Evolutionary conservation across 2,113 vertebrate species (phyloP), one percentile per base, ranked within the genome.

Genomic region (Castor canadensis): DNA sequence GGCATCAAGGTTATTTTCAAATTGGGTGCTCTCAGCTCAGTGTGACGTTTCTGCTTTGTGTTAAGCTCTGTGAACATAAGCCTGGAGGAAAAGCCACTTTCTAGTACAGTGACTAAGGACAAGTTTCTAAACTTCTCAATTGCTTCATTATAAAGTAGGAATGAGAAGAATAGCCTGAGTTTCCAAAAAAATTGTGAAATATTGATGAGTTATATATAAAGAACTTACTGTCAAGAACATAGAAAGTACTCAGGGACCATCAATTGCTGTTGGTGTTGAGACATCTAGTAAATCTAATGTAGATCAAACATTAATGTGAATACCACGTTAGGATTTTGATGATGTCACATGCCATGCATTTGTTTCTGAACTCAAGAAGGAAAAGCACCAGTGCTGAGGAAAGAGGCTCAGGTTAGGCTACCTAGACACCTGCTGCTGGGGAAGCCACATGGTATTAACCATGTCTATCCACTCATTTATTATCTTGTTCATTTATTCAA

Each of bases 311-410:
- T 71, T 52, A 96, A 66, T 52, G 11, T 72, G n/a, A 35, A 69
- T 6, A 82, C 28, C 69, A 62, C 77, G 45, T 77, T 85, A 69
- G 49, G 75, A 79, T 87, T 90, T 58, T 96, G 56, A 95, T 72
- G 56, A 9, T 54, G 45, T 30, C 45, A 28, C 30, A 66, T 62
- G 11, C 6, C 17, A 16, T 80, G 60, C 56, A 56, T 38, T 77
- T 10, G 64, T 47, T 90, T 89, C 47, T 83, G 19, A 92, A n/a
- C 73, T 71, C 71, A 72, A 49, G 45, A 92, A 88, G 58, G 77
- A 43, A 24, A 54, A 45, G 5, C 13, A 40, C 9, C 19, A 52
- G 13, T 56, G 6, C 35, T 28, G 40, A 77, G 54, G 35, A 79
- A 38, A 15, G 10, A 60, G 38, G 20, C 13, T 83, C 26, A 49